Evolutionary conservation across 2,888 invertebrate genomes (phyloP), one percentile per base, ranked within the genome.

Genomic region (Papilio demoleus): DNA sequence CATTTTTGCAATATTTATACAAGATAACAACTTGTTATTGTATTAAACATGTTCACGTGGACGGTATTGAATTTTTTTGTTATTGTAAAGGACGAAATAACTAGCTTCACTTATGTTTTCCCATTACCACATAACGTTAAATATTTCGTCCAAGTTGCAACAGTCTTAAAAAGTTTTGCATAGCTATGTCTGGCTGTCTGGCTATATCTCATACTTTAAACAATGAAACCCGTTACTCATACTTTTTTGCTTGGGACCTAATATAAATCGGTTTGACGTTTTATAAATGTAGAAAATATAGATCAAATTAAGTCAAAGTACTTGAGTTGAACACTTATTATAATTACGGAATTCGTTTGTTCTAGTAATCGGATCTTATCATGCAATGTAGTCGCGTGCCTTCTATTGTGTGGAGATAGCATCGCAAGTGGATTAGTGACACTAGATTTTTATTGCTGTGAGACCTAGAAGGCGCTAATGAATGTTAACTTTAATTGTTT

Each of bases 331-430:
- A 11, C 0, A 11, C 11, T 2, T 38, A 11, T 38, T 11, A n/a
- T 17, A 40, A 40, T n/a, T n/a, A 40, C n/a, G 17, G 0, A 40
- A n/a, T n/a, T 40, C n/a, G 40, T 40, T 40, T n/a, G n/a, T 40
- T n/a, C 40, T 5, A 40, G 40, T 40, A 40, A 40, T 40, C 14
- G 38, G 14, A 1, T 40, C 38, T 11, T 14, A n/a, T 17, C 9
- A 45, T 45, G 42, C 42, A 17, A 9, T 75, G 73, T 71, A 75
- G 75, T 79, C 73, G 78, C 78, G 76, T 78, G 75, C 72, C 68
- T 60, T 67, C 70, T 66, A 74, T 77, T 79, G 76, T 77, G 70
- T 66, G 66, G 42, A 72, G 72, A 70, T 72, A 73, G 70, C 47
- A 40, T 67, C 53, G 50, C 36, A 36, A 53, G 17, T 61, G 53